Percentiles rank a stretch among this genome's conserved stretches.
phyloP scores from a whole-genome alignment of 2,797 vertebrate species.

The Micrastur ruficollis region DNA sequence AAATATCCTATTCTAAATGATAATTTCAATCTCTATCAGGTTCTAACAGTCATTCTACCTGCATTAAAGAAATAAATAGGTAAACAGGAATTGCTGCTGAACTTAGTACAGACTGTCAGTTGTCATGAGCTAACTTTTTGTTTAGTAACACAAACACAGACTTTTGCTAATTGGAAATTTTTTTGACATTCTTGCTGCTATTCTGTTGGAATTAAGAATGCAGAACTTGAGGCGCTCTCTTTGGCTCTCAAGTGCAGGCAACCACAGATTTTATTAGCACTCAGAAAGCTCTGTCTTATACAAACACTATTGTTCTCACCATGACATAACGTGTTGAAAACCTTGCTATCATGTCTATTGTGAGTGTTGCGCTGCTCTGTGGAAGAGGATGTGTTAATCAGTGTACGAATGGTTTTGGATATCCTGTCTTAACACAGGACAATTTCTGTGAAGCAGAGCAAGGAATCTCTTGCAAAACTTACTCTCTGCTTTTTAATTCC shows the following conservation, averaged over 20 bases:
- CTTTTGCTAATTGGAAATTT: background rate
- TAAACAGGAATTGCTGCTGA: background rate
- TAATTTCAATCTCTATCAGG: background rate
- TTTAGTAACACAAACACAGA: background rate
- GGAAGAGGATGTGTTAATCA: background rate
- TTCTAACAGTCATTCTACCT: background rate
- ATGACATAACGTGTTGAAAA: background rate
- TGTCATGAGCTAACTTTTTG: background rate
- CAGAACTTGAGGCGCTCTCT: background rate
- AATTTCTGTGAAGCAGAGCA: background rate
- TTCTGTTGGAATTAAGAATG: background rate
- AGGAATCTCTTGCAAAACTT: background rate
- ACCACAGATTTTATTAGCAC: background rate
- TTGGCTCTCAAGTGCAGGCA: background rate
- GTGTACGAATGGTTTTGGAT: background rate
- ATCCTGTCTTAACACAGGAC: background rate
- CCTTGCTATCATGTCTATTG: background rate
- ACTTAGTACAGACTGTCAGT: background rate
- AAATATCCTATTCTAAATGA: background rate
- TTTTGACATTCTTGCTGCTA: background rate
- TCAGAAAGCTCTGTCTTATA: background rate
- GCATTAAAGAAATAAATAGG: background rate
- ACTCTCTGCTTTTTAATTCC: background rate
- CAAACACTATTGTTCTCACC: background rate
- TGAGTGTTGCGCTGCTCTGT: background rate